Base-by-base conservation (phyloP, 2,888 invertebrate genomes). In the Pseudococcus longispinus region DNA sequence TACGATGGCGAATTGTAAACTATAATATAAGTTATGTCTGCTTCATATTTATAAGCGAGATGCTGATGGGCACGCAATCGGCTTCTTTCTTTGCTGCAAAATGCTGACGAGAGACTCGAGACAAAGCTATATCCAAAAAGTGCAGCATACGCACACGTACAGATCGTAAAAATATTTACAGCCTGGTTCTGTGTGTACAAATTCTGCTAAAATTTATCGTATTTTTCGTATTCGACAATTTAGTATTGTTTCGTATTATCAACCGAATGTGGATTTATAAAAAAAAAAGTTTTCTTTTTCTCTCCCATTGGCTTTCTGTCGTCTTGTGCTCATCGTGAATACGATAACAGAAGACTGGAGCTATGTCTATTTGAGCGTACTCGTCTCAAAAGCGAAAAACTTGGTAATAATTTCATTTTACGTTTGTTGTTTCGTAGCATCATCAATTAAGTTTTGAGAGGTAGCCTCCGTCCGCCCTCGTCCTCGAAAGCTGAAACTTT, bases 371-470 rank as follows among this genome's bases (percentile, higher is more conserved):
- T 37, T 37, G n/a, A 51, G n/a, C 44, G 13, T 46, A 15, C 44
- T 65, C 65, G 15, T 70, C 32, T 32, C 2, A 11, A 70, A 70
- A 32, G 23, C 11, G 60, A 29, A 70, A 70, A 70, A 70, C 70
- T 70, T 29, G 29, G 70, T 70, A 70, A 70, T 70, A 70, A 70
- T 70, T 70, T 32, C 29, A 70, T 70, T 70, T 70, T 70, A 70
- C 70, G 70, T 70, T 70, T 70, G 70, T 70, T 70, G 70, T 29
- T 70, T 70, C 70, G 29, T 29, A 70, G 70, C 70, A 70, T 70
- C 70, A 70, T 70, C 29, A 70, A 70, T 70, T 70, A 70, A 70
- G 32, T 70, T 70, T 70, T 70, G 70, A 70, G 32, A 70, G 70
- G 70, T 18, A 32, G 23, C 32, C 70, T 26, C 18, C 1, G 15